Base-by-base conservation (phyloP, 1,140 invertebrate species). In the Drosophila athabasca region DNA sequence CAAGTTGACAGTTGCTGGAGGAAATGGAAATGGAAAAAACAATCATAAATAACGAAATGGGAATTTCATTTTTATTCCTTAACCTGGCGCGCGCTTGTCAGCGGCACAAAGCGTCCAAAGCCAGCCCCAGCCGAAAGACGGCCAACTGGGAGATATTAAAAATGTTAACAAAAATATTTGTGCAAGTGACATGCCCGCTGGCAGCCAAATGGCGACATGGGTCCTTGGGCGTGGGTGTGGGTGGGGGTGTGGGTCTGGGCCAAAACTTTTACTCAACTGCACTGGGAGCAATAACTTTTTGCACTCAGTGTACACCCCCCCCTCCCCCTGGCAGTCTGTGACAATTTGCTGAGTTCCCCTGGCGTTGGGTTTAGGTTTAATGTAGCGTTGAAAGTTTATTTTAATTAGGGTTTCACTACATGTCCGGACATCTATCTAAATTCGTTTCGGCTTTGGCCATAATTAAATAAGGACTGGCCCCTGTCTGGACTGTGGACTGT, bases 381-480 rank as follows among this genome's bases (percentile, higher is more conserved):
- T 62, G 58, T 76, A 67, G 62, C 73, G 69, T 73, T 62, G 46
- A 73, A 76, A 76, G 73, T 76, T 76, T 76, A 73, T 76, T 76
- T 76, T 73, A 76, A 76, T 76, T 73, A 68, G 62, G 39, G 53
- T 26, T 73, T 62, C 35, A 4, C 11, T 39, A 13, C 35, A 39
- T 61, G 24, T 62, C 45, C 44, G 11, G 35, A 11, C 35, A 39
- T 39, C 35, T 39, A 11, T 39, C 11, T 5, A 11, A 5, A 39
- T 39, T 39, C 35, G 35, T 39, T 39, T 13, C 35, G 13, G 35
- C 35, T 39, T 13, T 39, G 35, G 35, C 11, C 35, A 39, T 39
- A 39, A 39, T 39, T 39, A 13, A 39, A 39, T 39, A 39, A 39
- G 35, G 35, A 39, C 11, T 39, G 24, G 17, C 17, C 5, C 4